Percentiles rank a stretch among this genome's conserved stretches.
Conservation (phyloP, 2,888 invertebrate species). For the Mactromeris polynyma region DNA sequence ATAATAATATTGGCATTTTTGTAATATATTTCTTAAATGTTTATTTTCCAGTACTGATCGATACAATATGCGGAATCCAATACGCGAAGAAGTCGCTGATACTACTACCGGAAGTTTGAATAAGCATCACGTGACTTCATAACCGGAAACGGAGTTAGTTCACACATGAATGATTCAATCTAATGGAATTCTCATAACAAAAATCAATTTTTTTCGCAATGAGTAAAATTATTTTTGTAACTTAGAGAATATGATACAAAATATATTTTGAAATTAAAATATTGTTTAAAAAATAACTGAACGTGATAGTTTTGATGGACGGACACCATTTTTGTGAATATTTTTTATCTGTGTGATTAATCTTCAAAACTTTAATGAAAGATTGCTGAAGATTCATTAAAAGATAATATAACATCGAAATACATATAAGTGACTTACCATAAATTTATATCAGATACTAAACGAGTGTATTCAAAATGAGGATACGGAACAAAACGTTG, state of each 20-base stretch:
- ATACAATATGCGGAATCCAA: neutral
- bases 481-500: slow-evolving; percentile 76
- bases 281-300: neutral
- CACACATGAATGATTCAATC: neutral
- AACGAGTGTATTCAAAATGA: neutral
- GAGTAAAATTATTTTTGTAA: neutral
- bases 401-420: too few relatives aligned
- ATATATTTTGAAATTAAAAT: neutral
- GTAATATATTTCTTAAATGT: neutral
- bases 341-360: too few relatives aligned
- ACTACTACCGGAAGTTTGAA: neutral
- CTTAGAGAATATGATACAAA: neutral
- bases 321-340: too few relatives aligned
- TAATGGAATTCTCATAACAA: neutral
- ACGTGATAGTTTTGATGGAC: neutral
- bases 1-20: neutral
- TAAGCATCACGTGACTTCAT: neutral
- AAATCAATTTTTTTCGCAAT: neutral
- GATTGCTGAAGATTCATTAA: too few relatives aligned
- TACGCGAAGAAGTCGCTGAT: neutral
- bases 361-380: too few relatives aligned
- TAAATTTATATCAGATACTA: too few relatives aligned
- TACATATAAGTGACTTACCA: too few relatives aligned
- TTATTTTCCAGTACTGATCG: slow-evolving; percentile 1
- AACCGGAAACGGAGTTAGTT: neutral